Evolutionary conservation across 2,797 vertebrate genomes (phyloP).

Genomic region (Luscinia megarhynchos): DNA sequence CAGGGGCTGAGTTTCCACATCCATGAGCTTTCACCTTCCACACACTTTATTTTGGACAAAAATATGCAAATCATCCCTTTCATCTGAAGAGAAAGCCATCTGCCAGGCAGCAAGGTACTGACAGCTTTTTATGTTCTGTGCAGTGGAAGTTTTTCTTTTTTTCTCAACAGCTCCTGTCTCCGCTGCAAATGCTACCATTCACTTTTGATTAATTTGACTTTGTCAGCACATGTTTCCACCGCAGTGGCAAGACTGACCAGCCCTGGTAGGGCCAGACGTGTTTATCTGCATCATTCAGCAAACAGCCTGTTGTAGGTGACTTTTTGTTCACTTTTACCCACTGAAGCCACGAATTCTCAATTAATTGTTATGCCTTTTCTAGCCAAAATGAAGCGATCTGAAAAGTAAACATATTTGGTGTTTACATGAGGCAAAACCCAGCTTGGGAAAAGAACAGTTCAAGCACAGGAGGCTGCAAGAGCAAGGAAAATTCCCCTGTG

Average conservation of each 20-base stretch:
- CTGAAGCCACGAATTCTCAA: conserved; percentile 38
- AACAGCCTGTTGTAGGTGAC: not conserved
- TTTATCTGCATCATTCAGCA: not conserved
- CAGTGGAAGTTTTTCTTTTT: not conserved
- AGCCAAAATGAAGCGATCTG: conserved; percentile 22
- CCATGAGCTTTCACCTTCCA: conserved; percentile 21
- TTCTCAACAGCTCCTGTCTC: not conserved
- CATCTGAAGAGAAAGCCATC: not conserved
- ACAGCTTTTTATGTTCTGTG: not conserved
- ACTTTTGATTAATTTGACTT: conserved; percentile 15
- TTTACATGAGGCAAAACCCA: conserved; percentile 50
- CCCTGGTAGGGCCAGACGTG: not conserved
- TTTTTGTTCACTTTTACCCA: conserved; percentile 46
- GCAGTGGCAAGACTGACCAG: not conserved
- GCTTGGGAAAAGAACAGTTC: conserved; percentile 40
- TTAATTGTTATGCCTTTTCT: conserved; percentile 23
- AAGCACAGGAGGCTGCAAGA: not conserved
- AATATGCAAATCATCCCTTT: conserved; percentile 13
- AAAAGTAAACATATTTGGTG: conserved; percentile 49
- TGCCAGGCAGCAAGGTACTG: not conserved
- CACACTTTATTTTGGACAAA: conserved; percentile 8
- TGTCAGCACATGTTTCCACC: conserved; percentile 17
- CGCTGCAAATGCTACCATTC: not conserved
- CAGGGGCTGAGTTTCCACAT: not conserved
- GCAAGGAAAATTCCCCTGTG: conserved; percentile 53